Percentiles rank a stretch among this genome's conserved stretches.
These are phyloP conservation scores for Clusia tigrina DNA, from an alignment of 2,888 invertebrate species.

Conservation along the genomic window DNA sequence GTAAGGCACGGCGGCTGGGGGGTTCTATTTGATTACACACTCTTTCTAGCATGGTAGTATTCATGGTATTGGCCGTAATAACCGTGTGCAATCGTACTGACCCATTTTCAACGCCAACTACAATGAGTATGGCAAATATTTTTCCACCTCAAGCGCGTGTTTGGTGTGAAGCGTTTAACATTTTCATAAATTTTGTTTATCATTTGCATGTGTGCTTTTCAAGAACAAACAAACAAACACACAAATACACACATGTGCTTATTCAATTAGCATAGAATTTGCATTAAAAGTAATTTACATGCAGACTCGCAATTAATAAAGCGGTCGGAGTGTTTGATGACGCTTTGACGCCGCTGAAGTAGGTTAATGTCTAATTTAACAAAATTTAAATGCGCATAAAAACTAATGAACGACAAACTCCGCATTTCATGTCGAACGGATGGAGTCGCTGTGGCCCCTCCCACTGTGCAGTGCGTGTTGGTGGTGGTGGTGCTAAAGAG, in stretches of 20 bases:
- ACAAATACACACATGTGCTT: conserved; percentile 2
- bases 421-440: neutral
- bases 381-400: neutral
- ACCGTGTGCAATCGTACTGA: too few relatives aligned
- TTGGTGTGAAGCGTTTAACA: neutral
- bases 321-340: neutral
- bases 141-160: neutral
- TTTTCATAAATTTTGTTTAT: neutral
- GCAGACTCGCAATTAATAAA: conserved; percentile 12
- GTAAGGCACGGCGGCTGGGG: too few relatives aligned
- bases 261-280: conserved; percentile 58
- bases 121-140: conserved; percentile 5
- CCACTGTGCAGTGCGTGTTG: neutral
- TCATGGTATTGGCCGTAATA: too few relatives aligned
- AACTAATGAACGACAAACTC: neutral
- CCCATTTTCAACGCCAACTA: neutral
- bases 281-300: conserved; percentile 42
- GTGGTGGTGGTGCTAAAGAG: too few relatives aligned
- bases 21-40: too few relatives aligned
- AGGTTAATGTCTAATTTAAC: conserved; percentile 24
- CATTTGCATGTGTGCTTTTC: neutral
- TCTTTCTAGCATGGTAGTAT: too few relatives aligned
- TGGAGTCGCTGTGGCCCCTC: neutral
- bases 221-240: neutral
- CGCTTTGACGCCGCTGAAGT: conserved; percentile 1